A percentile compares a stretch with the other conserved stretches of the same genome.
phyloP scores from a whole-genome alignment of 2,888 invertebrate genomes.

The Nycteola revayana region DNA sequence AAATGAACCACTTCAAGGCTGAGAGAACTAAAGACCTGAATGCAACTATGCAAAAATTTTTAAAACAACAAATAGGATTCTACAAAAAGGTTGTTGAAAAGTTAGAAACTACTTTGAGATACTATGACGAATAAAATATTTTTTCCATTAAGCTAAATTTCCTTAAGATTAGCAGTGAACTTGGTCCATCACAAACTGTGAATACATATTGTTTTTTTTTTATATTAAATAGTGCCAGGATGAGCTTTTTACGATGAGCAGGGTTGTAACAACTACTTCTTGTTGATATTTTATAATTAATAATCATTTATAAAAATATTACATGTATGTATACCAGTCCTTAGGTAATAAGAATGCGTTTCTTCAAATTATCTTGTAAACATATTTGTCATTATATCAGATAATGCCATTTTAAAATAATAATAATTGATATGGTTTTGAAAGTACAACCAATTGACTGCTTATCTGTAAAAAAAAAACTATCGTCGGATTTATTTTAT shows the following conservation, averaged over 20 bases:
- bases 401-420: no score
- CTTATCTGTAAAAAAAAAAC: no score
- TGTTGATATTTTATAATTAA: slow-evolving; percentile 7
- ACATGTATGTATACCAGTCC: no score
- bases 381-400: no score
- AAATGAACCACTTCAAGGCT: slow-evolving; percentile 95
- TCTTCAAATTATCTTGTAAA: no score
- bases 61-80: slow-evolving; percentile 94
- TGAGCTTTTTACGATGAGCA: slow-evolving; percentile 18
- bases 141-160: slow-evolving; percentile 18
- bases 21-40: slow-evolving; percentile 94
- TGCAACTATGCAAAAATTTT: slow-evolving; percentile 91
- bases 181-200: slow-evolving; percentile 29
- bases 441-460: no score
- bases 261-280: slow-evolving; percentile 19
- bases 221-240: slow-evolving; percentile 24
- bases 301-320: no score
- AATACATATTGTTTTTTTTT: slow-evolving; percentile 13
- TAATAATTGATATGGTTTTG: no score
- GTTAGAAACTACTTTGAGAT: slow-evolving; percentile 82
- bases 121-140: slow-evolving; percentile 65
- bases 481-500: no score
- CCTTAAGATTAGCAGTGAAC: background rate
- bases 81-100: slow-evolving; percentile 92
- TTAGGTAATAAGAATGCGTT: no score